Evolutionary conservation across 2,888 invertebrate genomes (phyloP), one percentile per base, ranked within the genome.

Genomic region (Campopleginae sp.): DNA sequence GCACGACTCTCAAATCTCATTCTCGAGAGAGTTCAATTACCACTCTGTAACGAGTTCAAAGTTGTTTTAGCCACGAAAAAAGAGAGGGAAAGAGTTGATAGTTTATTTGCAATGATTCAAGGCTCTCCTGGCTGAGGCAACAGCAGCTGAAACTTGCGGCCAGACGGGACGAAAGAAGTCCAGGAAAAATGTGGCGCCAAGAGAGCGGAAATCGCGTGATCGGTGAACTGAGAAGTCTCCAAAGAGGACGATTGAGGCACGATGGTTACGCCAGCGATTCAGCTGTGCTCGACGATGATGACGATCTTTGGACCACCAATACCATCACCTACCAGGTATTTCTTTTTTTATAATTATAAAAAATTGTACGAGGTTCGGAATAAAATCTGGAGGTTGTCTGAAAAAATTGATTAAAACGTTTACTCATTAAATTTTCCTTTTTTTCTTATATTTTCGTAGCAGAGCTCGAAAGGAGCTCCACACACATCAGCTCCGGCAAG

Each of bases 121-220:
- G 94, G 82, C 89, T 92, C 83, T 93, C 97, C 79, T 98, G 97
- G 97, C 95, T 98, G 86, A 97, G 97, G 93, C 95, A 96, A 87
- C 97, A 98, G 92, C 97, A 98, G 91, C 95, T 97, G 92, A 97
- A 97, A 92, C 95, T 98, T 66, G 95, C 97, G 71, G 97, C 97
- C 89, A 95, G 96, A 88, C 95, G 96, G 89, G 97, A 97, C 92
- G 96, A 96, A 84, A 89, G 91, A 33, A 93, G 92, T 79, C 93
- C 93, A 3, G 89, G 90, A n/a, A 93, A 90, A 86, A 95, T 96
- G 91, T 95, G 96, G 93, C 95, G 96, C 86, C 96, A 96, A 91
- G 96, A 97, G 93, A 95, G 96, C 92, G 97, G 97, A 94, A 95
- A 95, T 86, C 94, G 95, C 46, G 94, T 96, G 82, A 94, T 96